Conservation (phyloP, 2,113 vertebrate genomes). For the Eubucco bourcierii region DNA sequence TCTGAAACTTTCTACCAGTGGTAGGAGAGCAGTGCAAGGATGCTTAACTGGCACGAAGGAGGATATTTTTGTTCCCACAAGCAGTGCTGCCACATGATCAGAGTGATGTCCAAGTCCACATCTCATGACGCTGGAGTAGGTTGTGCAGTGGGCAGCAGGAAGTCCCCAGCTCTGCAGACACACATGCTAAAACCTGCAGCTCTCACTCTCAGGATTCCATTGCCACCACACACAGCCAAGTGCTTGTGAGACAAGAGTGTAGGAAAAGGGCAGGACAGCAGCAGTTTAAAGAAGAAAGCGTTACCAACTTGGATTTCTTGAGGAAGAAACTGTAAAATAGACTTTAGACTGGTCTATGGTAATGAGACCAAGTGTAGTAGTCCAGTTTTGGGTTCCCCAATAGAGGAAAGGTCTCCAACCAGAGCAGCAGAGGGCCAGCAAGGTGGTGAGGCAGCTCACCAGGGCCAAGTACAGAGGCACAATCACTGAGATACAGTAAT, state of each 20-base stretch:
- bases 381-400: neutral
- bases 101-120: fast-evolving
- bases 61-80: neutral
- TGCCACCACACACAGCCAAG: neutral
- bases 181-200: neutral
- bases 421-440: neutral
- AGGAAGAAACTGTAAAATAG: neutral
- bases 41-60: no score
- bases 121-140: neutral
- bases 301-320: neutral
- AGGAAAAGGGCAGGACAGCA: neutral
- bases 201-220: neutral
- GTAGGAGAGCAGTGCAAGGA: fast-evolving
- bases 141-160: neutral
- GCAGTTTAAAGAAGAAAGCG: neutral
- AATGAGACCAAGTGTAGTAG: fast-evolving
- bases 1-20: neutral
- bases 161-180: neutral
- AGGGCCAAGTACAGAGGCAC: no score
- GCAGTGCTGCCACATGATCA: fast-evolving
- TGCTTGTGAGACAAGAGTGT: neutral
- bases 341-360: neutral
- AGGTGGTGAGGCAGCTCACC: neutral
- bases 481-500: neutral
- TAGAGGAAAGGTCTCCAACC: neutral